Percentiles rank a stretch among this genome's conserved stretches.
Evolutionary conservation across 1,140 invertebrate species (phyloP).

Genomic region (Zeugodacus cucurbitae): DNA sequence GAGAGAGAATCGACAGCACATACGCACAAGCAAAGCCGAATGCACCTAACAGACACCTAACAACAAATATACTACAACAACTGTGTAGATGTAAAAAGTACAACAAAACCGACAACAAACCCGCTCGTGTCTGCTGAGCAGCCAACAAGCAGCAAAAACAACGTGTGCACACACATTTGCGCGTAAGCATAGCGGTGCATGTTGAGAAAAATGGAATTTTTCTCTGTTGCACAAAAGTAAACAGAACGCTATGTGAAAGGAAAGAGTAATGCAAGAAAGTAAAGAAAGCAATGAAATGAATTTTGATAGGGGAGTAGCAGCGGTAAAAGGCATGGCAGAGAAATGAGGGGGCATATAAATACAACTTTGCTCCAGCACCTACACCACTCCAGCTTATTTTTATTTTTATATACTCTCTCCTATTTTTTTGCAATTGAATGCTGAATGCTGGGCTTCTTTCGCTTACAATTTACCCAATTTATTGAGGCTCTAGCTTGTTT

Average conservation of each 20-base stretch:
- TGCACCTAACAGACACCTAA: neutral
- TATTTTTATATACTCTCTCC: neutral
- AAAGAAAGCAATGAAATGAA: neutral
- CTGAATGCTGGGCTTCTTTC: neutral
- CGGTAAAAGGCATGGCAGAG: neutral
- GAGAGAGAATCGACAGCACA: neutral
- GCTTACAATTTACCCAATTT: neutral
- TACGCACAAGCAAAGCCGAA: neutral
- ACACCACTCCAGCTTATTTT: neutral
- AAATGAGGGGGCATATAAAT: neutral
- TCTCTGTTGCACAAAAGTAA: constrained; percentile 21
- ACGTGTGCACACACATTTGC: neutral
- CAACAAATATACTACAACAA: neutral
- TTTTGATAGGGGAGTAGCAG: neutral
- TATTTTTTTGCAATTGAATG: neutral
- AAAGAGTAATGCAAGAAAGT: neutral
- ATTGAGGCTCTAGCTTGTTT: neutral
- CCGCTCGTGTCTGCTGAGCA: neutral
- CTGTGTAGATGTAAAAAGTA: neutral
- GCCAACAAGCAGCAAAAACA: neutral
- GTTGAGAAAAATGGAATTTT: constrained; percentile 15
- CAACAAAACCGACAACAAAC: neutral
- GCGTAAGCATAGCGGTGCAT: neutral
- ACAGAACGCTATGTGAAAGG: neutral
- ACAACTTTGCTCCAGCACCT: neutral